A percentile compares a stretch with the other conserved stretches of the same genome.
These are phyloP conservation scores for Tetranychus truncatus DNA, from an alignment of 2,888 invertebrate genomes.

Conservation along the genomic window DNA sequence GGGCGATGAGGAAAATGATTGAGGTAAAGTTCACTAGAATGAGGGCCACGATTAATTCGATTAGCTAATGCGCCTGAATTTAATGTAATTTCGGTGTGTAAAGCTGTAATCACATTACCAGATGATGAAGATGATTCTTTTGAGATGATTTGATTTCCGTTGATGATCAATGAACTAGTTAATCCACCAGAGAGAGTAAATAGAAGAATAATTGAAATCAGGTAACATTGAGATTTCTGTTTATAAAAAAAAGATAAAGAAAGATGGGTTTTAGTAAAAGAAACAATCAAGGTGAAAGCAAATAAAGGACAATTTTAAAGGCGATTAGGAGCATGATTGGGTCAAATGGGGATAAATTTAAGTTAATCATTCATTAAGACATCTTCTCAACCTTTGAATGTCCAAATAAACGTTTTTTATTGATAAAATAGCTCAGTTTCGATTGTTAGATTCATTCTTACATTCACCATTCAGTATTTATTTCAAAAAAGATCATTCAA, in stretches of 20 bases:
- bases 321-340: not conserved
- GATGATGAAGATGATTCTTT: not conserved
- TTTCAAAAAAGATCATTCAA: too few species aligned
- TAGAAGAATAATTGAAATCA: not conserved
- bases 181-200: not conserved
- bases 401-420: too few species aligned
- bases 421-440: too few species aligned
- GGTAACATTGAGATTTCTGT: not conserved
- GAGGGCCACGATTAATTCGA: not conserved
- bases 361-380: too few species aligned
- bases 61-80: not conserved
- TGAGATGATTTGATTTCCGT: not conserved
- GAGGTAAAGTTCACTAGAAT: not conserved
- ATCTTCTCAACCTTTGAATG: too few species aligned
- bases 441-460: too few species aligned
- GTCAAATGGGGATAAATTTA: too few species aligned
- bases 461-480: too few species aligned
- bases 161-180: not conserved
- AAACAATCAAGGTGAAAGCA: not conserved
- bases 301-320: not conserved
- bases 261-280: not conserved
- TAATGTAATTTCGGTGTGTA: not conserved
- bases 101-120: not conserved
- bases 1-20: not conserved
- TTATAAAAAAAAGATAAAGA: not conserved